These are phyloP conservation scores for Caenorhabditis doughertyi DNA, from an alignment of 2,888 invertebrate species.

Conservation along the genomic window DNA sequence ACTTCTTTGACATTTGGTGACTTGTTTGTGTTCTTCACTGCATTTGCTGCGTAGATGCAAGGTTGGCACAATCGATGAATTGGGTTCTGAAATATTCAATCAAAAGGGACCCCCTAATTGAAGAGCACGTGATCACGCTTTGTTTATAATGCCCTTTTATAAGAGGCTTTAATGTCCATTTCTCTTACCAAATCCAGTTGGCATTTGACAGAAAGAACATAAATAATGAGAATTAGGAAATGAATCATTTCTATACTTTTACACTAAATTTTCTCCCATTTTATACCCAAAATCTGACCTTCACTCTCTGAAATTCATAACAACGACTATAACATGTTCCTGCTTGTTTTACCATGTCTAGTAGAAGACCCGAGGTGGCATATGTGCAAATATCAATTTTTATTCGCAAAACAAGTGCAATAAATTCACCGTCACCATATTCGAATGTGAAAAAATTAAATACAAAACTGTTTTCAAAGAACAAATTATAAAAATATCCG, in stretches of 20 bases:
- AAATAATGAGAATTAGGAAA: not conserved
- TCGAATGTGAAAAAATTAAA: not conserved
- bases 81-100: slow-evolving; percentile 34
- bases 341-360: slow-evolving; percentile 18
- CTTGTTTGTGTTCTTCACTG: slow-evolving; percentile 47
- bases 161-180: not conserved
- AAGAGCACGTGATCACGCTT: too few relatives aligned
- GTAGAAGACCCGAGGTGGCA: slow-evolving; percentile 2
- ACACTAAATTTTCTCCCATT: not conserved
- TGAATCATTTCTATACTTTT: not conserved
- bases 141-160: not conserved
- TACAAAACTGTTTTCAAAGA: not conserved
- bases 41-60: slow-evolving; percentile 34
- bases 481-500: not conserved
- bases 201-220: not conserved
- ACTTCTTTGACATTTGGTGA: slow-evolving; percentile 47
- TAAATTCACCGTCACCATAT: slow-evolving; percentile 23
- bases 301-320: slow-evolving; percentile 9
- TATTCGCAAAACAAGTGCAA: not conserved
- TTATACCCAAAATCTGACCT: slow-evolving; percentile 14
- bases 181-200: slow-evolving; percentile 27
- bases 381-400: slow-evolving; percentile 34
- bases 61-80: slow-evolving; percentile 47
- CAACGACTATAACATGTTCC: slow-evolving; percentile 11
- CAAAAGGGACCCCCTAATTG: not conserved